These are phyloP conservation scores for Struthio camelus DNA, from an alignment of 2,113 vertebrate genomes.

Conservation along the genomic window DNA sequence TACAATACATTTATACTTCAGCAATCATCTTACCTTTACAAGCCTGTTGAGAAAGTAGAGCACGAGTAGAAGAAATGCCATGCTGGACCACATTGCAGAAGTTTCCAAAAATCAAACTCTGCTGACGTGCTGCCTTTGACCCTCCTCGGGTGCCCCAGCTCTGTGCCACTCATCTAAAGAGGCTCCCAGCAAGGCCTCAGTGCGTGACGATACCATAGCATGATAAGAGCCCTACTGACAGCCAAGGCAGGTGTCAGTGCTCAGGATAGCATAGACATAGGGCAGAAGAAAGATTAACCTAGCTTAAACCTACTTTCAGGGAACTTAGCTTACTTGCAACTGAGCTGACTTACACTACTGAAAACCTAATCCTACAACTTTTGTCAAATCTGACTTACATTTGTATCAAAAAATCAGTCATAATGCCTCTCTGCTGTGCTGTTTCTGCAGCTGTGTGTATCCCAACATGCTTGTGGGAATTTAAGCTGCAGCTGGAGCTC, in stretches of 20 bases:
- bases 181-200: not conserved
- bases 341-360: not conserved
- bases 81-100: not conserved
- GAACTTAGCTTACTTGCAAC: not conserved
- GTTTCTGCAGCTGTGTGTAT: not conserved
- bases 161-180: not conserved
- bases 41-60: not conserved
- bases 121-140: not conserved
- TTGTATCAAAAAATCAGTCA: not conserved
- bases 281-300: not conserved
- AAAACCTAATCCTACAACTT: not conserved
- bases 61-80: not conserved
- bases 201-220: rapidly evolving
- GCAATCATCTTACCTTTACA: not conserved
- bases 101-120: not conserved
- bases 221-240: not conserved
- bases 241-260: not conserved
- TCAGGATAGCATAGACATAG: not conserved
- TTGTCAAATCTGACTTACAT: not conserved
- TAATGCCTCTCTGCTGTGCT: too few relatives aligned
- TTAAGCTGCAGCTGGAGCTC: not conserved
- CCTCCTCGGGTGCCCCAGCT: not conserved
- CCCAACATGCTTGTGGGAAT: not conserved
- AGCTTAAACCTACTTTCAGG: not conserved
- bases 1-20: not conserved